Conservation (phyloP, 2,888 invertebrate species). For the Acanthosepion esculentum region DNA sequence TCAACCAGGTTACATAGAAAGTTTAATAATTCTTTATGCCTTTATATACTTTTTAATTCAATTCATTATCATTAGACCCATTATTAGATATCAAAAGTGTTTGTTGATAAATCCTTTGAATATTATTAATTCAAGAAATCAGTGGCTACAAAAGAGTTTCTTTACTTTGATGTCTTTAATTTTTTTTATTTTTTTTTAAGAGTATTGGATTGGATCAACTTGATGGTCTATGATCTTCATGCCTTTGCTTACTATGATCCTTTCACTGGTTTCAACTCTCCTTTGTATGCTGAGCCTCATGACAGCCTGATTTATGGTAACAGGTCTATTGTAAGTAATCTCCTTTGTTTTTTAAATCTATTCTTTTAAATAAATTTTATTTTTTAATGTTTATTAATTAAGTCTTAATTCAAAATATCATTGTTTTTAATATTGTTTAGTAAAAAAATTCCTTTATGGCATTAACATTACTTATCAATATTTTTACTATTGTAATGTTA, state of each 20-base stretch:
- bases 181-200: slow-evolving; percentile 49
- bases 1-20: too few relatives aligned
- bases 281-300: slow-evolving; percentile 54
- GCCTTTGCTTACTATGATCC: slow-evolving; percentile 52
- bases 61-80: too few relatives aligned
- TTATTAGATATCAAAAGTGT: too few relatives aligned
- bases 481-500: too few relatives aligned
- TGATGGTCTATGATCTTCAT: slow-evolving; percentile 59
- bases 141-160: background rate
- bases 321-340: slow-evolving; percentile 44
- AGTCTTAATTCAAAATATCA: background rate
- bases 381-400: background rate
- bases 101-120: too few relatives aligned
- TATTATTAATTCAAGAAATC: background rate
- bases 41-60: too few relatives aligned
- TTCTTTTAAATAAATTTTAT: background rate
- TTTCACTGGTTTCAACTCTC: slow-evolving; percentile 57
- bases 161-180: background rate
- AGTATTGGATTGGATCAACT: slow-evolving; percentile 56
- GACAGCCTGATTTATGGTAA: slow-evolving; percentile 10
- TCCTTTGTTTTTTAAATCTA: background rate
- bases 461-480: too few relatives aligned
- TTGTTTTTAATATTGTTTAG: too few relatives aligned
- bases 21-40: too few relatives aligned
- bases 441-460: too few relatives aligned